phyloP scores from a whole-genome alignment of 1,140 invertebrate genomes.

The Amyelois transitella region DNA sequence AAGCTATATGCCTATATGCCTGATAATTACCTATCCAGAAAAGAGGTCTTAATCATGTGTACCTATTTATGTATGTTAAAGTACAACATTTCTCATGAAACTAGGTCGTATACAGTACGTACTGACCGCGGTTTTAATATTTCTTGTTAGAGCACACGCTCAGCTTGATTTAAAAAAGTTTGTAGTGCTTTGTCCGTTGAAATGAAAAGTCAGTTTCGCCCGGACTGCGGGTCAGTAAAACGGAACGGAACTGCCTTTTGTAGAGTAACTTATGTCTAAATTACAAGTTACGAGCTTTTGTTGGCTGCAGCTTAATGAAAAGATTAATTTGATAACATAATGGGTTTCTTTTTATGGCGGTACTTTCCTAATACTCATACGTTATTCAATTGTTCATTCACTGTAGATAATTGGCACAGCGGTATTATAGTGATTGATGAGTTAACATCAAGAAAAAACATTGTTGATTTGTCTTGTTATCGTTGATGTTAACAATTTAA shows the following conservation, averaged over 20 bases:
- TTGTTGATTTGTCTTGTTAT: no score
- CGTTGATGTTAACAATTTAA: no score
- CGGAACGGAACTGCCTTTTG: slow-evolving; percentile 6
- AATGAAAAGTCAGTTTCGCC: slow-evolving; percentile 6
- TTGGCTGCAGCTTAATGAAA: neutral
- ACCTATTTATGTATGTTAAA: no score
- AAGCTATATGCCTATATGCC: no score
- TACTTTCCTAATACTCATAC: neutral
- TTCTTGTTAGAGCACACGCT: slow-evolving; percentile 6
- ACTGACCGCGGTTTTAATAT: slow-evolving; percentile 6
- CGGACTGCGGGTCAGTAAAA: slow-evolving; percentile 8
- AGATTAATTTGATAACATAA: neutral
- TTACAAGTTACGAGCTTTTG: neutral
- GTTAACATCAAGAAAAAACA: no score
- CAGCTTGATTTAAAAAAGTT: slow-evolving; percentile 7
- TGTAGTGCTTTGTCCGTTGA: neutral
- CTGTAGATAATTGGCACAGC: no score
- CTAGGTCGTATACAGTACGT: slow-evolving; percentile 3
- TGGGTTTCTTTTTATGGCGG: neutral
- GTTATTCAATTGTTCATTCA: neutral
- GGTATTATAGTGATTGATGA: no score
- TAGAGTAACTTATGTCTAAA: neutral
- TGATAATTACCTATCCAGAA: no score
- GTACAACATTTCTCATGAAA: slow-evolving; percentile 5
- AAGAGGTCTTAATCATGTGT: no score